Base-by-base conservation (phyloP, 2,888 invertebrate genomes). In the Oligia strigilis region DNA sequence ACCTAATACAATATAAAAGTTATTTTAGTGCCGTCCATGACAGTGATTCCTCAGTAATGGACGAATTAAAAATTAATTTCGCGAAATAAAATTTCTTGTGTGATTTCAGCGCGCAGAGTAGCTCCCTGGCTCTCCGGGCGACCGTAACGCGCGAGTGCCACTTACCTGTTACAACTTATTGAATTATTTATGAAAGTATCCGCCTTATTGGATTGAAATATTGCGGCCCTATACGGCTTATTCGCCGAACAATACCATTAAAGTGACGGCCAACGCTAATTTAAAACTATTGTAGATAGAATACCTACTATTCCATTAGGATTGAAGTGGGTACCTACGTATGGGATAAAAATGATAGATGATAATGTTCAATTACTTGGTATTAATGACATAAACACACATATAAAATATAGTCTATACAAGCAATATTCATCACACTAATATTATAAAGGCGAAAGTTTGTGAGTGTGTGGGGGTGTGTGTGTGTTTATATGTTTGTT, bases 171-270 rank as follows among this genome's bases (percentile, higher is more conserved):
- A 96, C 96, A 95, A 93, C 94, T 94, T 93, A 93, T 93, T 96
- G 96, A 96, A 97, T 96, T 95, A 96, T 97, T 96, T 95, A 97
- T 95, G 92, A 94, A 93, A 96, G 95, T 96, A 95, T 95, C 95
- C 93, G 89, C 93, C 94, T 95, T 96, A 96, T 95, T 95, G 95
- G 96, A 96, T 96, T 95, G 95, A 94, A 95, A 96, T 95, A 96
- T 94, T 91, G 91, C 90, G 89, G 91, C 91, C 88, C 89, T 88
- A 88, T 86, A 87, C 81, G 88, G 90, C 90, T 92, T 93, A 90
- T 92, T 92, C 89, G 82, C 77, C 87, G 89, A 91, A 94, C 92
- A 93, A 93, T 91, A 85, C 91, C 88, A 92, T 93, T 93, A 92
- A 87, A 89, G 88, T 87, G 86, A 85, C 83, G 75, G 75, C 58